These are phyloP conservation scores for Cephus runcator DNA, from an alignment of 2,888 invertebrate species.

Conservation along the genomic window DNA sequence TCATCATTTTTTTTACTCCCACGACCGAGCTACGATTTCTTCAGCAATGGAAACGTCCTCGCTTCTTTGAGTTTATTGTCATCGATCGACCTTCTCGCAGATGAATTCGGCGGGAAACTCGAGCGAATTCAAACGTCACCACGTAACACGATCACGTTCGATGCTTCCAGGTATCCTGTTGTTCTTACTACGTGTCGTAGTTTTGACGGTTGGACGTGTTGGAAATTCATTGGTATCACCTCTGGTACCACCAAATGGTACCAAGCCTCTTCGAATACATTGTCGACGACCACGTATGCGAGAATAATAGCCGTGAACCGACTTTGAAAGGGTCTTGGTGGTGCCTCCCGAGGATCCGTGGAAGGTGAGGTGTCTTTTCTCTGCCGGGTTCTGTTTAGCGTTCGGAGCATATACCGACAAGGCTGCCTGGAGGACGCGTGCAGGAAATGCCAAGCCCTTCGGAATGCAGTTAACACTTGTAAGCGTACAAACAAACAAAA, in stretches of 20 bases:
- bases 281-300: neutral
- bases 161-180: neutral
- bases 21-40: too few species aligned
- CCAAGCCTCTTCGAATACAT: neutral
- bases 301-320: neutral
- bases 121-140: constrained; percentile 36
- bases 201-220: neutral
- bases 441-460: constrained; percentile 52
- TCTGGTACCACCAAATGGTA: neutral
- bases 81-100: neutral
- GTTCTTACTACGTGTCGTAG: neutral
- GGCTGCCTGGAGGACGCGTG: constrained; percentile 56
- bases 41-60: too few species aligned
- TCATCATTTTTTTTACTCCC: too few species aligned
- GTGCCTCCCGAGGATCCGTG: neutral
- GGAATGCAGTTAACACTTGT: constrained; percentile 53
- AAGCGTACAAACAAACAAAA: constrained; percentile 46
- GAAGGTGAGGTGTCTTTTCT: neutral
- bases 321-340: neutral
- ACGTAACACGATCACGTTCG: constrained; percentile 38
- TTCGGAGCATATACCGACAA: constrained; percentile 31
- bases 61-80: too few species aligned
- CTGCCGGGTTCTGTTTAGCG: neutral
- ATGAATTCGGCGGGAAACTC: constrained; percentile 34
- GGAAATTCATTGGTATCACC: neutral